Evolutionary conservation across 2,797 vertebrate genomes (phyloP).

Genomic region (Arctocebus calabarensis): DNA sequence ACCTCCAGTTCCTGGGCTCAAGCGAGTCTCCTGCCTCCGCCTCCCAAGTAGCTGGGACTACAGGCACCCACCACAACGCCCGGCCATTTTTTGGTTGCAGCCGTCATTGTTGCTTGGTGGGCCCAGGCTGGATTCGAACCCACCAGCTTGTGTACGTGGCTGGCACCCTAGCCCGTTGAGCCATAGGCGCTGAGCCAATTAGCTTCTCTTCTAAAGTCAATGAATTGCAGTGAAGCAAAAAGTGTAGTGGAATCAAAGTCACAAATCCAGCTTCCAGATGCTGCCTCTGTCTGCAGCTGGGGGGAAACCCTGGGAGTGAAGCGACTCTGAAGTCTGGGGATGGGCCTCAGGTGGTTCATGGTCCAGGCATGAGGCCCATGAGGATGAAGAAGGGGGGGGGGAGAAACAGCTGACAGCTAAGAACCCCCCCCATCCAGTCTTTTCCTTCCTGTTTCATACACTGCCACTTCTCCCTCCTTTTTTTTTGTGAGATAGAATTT

Average conservation of each 20-base stretch:
- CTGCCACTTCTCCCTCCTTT: too few species aligned
- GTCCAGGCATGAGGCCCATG: not conserved
- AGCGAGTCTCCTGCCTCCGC: too few species aligned
- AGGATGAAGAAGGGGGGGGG: not conserved
- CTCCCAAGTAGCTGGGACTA: too few species aligned
- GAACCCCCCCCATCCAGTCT: not conserved
- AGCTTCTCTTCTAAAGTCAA: conserved; percentile 18
- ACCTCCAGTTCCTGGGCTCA: too few species aligned
- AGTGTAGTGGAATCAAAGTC: not conserved
- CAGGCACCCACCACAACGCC: too few species aligned
- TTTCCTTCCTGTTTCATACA: not conserved
- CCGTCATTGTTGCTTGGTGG: too few species aligned
- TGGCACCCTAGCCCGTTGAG: too few species aligned
- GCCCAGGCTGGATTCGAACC: too few species aligned
- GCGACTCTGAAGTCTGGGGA: not conserved
- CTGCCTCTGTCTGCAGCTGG: not conserved
- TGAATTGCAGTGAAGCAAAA: not conserved
- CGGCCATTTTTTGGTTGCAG: too few species aligned
- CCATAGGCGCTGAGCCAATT: too few species aligned
- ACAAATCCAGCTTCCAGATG: not conserved
- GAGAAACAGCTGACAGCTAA: not conserved
- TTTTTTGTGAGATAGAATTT: too few species aligned
- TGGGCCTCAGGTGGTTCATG: not conserved
- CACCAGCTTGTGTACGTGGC: too few species aligned
- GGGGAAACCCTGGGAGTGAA: not conserved